Percentiles rank a stretch among this genome's conserved stretches.
phyloP scores from a whole-genome alignment of 2,888 invertebrate genomes.

The Pseudococcus jackbeardsleyi region DNA sequence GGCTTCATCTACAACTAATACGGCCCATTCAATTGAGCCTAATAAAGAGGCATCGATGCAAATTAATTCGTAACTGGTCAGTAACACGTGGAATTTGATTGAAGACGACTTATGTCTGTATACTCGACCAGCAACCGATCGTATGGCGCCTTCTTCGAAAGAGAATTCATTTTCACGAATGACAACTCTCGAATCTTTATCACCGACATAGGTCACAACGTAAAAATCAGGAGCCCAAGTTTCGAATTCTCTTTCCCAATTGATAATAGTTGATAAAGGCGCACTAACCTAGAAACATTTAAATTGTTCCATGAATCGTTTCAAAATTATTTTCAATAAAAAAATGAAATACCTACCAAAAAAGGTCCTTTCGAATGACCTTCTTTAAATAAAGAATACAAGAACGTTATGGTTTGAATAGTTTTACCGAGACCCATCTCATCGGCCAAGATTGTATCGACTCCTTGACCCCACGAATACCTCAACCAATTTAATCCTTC shows the following conservation, averaged over 20 bases:
- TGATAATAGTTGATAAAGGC: slow-evolving; percentile 98
- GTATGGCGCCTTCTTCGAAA: slow-evolving; percentile 92
- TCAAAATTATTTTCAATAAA: neutral
- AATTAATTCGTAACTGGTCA: slow-evolving; percentile 97
- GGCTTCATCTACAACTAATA: slow-evolving; percentile 98
- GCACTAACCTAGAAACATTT: slow-evolving; percentile 78
- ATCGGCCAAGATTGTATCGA: slow-evolving; percentile 98
- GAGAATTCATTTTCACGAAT: slow-evolving; percentile 95
- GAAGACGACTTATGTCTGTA: slow-evolving; percentile 83
- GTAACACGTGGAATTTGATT: slow-evolving; percentile 96
- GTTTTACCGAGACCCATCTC: slow-evolving; percentile 99
- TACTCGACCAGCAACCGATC: slow-evolving; percentile 71
- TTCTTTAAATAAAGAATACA: slow-evolving; percentile 97
- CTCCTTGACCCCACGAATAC: slow-evolving; percentile 96
- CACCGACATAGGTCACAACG: slow-evolving; percentile 85
- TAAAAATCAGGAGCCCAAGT: slow-evolving; percentile 99
- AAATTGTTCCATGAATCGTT: neutral
- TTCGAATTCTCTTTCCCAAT: slow-evolving; percentile 99
- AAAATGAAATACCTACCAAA: slow-evolving; percentile 74
- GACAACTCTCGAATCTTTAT: slow-evolving; percentile 94
- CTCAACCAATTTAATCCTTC: slow-evolving; percentile 98
- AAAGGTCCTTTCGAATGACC: slow-evolving; percentile 98
- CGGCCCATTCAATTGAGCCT: slow-evolving; percentile 98
- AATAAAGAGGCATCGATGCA: slow-evolving; percentile 97
- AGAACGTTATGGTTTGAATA: slow-evolving; percentile 97